Evolutionary conservation across 2,888 invertebrate genomes (phyloP).

Genomic region (Eubasilissa splendida): DNA sequence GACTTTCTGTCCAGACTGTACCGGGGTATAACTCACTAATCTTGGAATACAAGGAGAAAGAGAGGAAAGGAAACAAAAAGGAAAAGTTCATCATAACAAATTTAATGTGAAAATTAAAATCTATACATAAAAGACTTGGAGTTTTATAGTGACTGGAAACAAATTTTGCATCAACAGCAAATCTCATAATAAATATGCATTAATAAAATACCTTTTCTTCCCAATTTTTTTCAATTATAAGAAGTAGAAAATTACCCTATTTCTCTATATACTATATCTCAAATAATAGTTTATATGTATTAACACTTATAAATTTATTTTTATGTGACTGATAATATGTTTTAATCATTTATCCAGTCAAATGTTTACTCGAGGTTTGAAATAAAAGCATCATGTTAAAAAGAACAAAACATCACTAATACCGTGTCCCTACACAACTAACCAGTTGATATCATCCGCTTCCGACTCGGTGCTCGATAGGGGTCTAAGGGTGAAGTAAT

Average conservation of each 20-base stretch:
- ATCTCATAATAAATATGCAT: slow-evolving; percentile 49
- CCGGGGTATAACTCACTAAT: too few species aligned
- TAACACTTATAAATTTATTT: slow-evolving; percentile 35
- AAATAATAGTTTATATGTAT: slow-evolving; percentile 37
- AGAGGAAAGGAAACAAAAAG: slow-evolving; percentile 20
- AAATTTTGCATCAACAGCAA: slow-evolving; percentile 40
- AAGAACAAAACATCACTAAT: slow-evolving; percentile 18
- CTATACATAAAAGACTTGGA: slow-evolving; percentile 42
- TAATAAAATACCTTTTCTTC: slow-evolving; percentile 45
- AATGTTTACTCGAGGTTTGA: background rate
- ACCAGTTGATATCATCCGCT: slow-evolving; percentile 11
- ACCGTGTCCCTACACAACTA: slow-evolving; percentile 27
- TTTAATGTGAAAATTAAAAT: slow-evolving; percentile 52
- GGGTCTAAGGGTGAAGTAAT: background rate
- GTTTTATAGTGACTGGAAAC: slow-evolving; percentile 41
- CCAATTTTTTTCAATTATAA: slow-evolving; percentile 44
- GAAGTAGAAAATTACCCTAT: slow-evolving; percentile 52
- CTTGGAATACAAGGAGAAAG: background rate
- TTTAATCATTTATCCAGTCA: background rate
- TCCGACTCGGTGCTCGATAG: background rate
- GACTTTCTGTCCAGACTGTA: too few species aligned
- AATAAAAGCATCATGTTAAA: slow-evolving; percentile 6
- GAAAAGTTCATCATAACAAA: slow-evolving; percentile 45
- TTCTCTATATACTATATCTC: slow-evolving; percentile 38
- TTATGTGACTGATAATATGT: slow-evolving; percentile 3